A percentile compares a stretch with the other conserved stretches of the same genome.
phyloP scores from a whole-genome alignment of 2,797 vertebrate genomes.

The Tapera naevia region DNA sequence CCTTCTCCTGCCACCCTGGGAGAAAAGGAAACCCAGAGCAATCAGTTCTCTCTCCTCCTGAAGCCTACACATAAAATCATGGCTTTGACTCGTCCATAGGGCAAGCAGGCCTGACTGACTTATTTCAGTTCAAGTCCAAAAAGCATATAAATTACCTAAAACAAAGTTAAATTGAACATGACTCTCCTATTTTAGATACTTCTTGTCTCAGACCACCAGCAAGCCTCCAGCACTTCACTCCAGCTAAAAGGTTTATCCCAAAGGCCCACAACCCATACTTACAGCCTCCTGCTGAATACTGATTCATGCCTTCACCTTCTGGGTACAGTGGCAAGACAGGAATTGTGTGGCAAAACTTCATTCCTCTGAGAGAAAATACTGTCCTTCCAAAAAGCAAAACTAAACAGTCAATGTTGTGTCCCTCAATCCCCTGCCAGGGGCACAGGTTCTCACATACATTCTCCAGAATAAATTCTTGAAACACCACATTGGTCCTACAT shows the following conservation, averaged over 20 bases:
- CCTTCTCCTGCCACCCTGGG: background rate
- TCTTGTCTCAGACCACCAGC: background rate
- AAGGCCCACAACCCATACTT: background rate
- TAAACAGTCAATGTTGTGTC: background rate
- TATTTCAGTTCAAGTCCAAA: background rate
- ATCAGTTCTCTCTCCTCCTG: background rate
- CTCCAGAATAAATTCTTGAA: background rate
- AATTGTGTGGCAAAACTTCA: background rate
- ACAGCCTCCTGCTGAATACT: background rate
- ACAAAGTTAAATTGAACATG: background rate
- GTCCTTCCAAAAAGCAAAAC: background rate
- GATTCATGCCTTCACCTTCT: background rate
- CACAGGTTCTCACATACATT: background rate
- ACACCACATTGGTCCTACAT: background rate
- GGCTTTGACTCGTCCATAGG: background rate
- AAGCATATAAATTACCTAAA: background rate
- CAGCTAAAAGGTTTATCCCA: background rate
- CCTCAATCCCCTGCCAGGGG: background rate
- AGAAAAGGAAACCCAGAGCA: background rate
- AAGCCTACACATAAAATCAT: background rate
- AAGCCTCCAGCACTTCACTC: background rate
- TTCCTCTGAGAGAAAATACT: background rate
- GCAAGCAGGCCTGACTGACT: background rate
- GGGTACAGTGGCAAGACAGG: background rate
- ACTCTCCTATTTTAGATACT: background rate